Conservation (phyloP, 2,797 vertebrate species). For the Squalus acanthias region DNA sequence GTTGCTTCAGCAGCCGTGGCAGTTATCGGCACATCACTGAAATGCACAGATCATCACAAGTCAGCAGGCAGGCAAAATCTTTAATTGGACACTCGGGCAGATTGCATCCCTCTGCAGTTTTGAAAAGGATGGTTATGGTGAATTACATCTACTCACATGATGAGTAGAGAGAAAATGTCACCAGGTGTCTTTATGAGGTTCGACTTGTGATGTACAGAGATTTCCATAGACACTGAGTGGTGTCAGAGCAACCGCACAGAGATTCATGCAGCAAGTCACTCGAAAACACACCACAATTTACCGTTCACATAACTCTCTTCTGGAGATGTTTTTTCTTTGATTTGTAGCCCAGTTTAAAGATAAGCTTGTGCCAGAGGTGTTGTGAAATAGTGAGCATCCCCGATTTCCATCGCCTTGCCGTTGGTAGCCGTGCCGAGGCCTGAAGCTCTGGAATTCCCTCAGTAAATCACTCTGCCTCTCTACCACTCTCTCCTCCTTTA, state of each 20-base stretch:
- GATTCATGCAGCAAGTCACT: not conserved
- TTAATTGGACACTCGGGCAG: not conserved
- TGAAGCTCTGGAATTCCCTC: not conserved
- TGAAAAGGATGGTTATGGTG: too few relatives aligned
- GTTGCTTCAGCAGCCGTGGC: not conserved
- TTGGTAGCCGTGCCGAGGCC: not conserved
- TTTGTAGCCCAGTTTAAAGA: not conserved
- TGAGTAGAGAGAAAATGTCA: not conserved
- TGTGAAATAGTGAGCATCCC: not conserved
- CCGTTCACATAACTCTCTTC: not conserved
- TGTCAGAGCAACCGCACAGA: not conserved
- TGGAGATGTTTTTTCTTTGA: not conserved
- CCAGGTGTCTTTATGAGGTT: not conserved
- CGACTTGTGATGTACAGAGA: not conserved
- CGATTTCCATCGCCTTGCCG: not conserved
- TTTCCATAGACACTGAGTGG: not conserved
- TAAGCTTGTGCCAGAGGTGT: not conserved
- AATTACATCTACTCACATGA: not conserved
- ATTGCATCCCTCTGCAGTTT: not conserved
- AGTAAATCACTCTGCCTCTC: not conserved
- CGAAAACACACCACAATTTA: not conserved
- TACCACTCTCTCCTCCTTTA: not conserved
- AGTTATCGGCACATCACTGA: too few relatives aligned
- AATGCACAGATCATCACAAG: not conserved
- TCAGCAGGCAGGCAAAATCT: not conserved